A percentile compares a stretch with the other conserved stretches of the same genome.
phyloP scores from a whole-genome alignment of 2,888 invertebrate species.

The Eupeodes luniger region DNA sequence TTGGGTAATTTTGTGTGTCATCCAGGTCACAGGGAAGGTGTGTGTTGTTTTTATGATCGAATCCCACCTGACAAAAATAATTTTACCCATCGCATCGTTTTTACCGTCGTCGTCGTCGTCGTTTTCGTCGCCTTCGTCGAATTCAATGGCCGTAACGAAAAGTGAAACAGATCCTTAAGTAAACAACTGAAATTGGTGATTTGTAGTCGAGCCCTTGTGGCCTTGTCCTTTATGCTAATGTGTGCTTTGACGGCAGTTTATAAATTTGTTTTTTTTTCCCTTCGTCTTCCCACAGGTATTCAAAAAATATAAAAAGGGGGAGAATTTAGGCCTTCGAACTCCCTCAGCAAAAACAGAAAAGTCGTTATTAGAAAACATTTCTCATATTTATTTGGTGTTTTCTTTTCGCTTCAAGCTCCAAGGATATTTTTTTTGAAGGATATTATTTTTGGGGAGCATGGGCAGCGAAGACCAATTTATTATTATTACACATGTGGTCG shows the following conservation, averaged over 20 bases:
- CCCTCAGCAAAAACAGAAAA: conserved; percentile 20
- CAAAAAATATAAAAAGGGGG: neutral
- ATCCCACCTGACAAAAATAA: conserved; percentile 30
- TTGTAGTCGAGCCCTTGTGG: conserved; percentile 34
- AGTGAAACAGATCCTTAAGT: conserved; percentile 58
- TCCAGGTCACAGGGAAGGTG: conserved; percentile 14
- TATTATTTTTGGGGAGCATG: neutral
- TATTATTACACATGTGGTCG: conserved; percentile 49
- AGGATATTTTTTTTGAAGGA: conserved; percentile 22
- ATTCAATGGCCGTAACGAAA: conserved; percentile 63
- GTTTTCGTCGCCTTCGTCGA: neutral
- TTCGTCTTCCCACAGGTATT: conserved; percentile 38
- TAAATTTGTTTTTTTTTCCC: conserved; percentile 9
- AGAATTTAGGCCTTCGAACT: conserved; percentile 10
- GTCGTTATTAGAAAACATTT: conserved; percentile 56
- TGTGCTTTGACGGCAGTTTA: conserved; percentile 32
- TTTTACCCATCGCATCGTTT: neutral
- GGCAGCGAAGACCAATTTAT: conserved; percentile 39
- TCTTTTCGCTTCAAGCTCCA: neutral
- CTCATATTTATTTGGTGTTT: conserved; percentile 32
- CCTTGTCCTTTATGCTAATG: conserved; percentile 49
- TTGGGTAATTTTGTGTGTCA: conserved; percentile 50
- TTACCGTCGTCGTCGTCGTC: neutral
- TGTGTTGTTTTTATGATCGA: conserved; percentile 45
- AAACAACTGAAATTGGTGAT: conserved; percentile 42